Conservation (phyloP, 2,113 vertebrate genomes). For the Callipepla californica region DNA sequence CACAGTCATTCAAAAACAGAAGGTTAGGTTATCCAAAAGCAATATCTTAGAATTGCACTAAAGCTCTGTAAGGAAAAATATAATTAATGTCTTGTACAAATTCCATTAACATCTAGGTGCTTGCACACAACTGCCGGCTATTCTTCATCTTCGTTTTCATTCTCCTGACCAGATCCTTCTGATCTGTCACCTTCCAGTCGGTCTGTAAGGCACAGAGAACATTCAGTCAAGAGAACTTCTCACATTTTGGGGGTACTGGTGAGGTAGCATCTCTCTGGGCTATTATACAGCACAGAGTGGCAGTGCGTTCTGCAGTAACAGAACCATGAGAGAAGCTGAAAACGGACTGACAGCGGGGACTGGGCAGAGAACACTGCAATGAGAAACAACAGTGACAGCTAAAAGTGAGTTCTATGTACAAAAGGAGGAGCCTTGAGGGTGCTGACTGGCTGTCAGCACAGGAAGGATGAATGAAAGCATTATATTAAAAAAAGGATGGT, state of each 20-base stretch:
- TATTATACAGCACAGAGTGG: not conserved
- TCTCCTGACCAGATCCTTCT: slow-evolving; percentile 94
- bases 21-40: slow-evolving; percentile 87
- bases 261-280: not conserved
- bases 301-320: not conserved
- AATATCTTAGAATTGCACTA: slow-evolving; percentile 89
- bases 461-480: not conserved
- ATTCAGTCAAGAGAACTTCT: not conserved
- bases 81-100: slow-evolving; percentile 93
- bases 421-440: not conserved
- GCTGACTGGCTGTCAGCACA: slow-evolving; percentile 18
- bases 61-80: slow-evolving; percentile 91
- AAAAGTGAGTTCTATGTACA: not conserved
- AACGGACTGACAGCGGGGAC: not conserved
- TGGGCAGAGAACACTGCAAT: not conserved
- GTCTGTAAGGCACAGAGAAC: slow-evolving; percentile 78
- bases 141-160: slow-evolving; percentile 91
- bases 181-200: slow-evolving; percentile 93
- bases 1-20: slow-evolving; percentile 83
- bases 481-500: not conserved
- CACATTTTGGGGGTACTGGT: not conserved
- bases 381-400: not conserved
- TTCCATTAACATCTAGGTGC: slow-evolving; percentile 81
- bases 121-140: slow-evolving; percentile 78
- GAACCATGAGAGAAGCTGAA: not conserved